Evolutionary conservation across 2,113 vertebrate genomes (phyloP), one percentile per base, ranked within the genome.

Genomic region (Nycticryphes semicollaris): DNA sequence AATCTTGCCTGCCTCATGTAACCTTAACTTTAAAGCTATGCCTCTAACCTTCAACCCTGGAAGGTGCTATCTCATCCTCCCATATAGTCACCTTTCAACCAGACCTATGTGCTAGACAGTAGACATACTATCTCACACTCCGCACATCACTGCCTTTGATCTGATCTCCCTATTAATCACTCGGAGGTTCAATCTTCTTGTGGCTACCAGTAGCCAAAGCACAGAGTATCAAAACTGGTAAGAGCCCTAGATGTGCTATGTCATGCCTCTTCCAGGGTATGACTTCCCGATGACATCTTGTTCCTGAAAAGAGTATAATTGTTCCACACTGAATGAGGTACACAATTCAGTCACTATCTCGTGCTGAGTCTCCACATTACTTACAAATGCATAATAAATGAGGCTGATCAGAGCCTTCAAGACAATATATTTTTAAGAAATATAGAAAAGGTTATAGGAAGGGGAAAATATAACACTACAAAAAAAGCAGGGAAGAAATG

Each of bases 401-500:
- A 90, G 64, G 47, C 14, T 86, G 37, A 68, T 60, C 43, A 60
- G 5, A 84, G 64, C 51, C 35, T 92, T 89, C 47, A 78, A 75
- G 35, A 81, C 16, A 69, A 28, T 9, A 6, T 43, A 84, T 64
- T 84, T 74, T 70, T 33, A 35, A 35, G 60, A 94, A 89, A 91
- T 50, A 87, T 0, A 79, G 48, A 72, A 62, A 92, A 73, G 14
- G 69, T 59, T 47, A 43, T 19, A 94, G 37, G 24, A 89, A 67
- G 14, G 5, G 4, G 50, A 51, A 81, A 73, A 78, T 43, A 41
- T 9, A 72, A 48, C 21, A 41, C 45, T 43, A 93, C 27, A 56
- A 89, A 87, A 68, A 74, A 94, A 48, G 5, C 30, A 74, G 43
- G 13, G 60, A 93, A 83, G 62, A 94, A 94, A 97, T 74, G 43